Evolutionary conservation across 2,113 vertebrate species (phyloP).

Genomic region (Ancistrus triradiatus): DNA sequence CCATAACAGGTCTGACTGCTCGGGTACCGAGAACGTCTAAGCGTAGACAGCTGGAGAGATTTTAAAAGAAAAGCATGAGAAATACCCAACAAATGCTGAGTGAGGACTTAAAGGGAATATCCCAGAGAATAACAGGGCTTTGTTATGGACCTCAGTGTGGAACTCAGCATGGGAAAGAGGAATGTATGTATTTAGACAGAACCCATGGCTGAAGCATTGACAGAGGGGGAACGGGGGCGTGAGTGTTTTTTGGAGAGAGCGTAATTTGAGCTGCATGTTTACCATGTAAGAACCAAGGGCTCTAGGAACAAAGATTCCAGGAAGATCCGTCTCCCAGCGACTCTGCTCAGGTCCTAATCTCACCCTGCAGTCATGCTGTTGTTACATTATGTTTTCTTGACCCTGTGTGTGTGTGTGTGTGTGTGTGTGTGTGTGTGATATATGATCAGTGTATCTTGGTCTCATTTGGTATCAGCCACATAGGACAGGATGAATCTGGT

Average conservation of each 20-base stretch:
- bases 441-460: conserved; percentile 3
- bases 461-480: background rate
- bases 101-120: background rate
- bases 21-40: background rate
- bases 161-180: conserved; percentile 31
- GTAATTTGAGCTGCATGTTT: conserved; percentile 68
- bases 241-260: conserved; percentile 25
- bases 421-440: background rate
- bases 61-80: conserved; percentile 1
- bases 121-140: background rate
- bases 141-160: conserved; percentile 5
- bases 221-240: conserved; percentile 1
- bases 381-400: background rate
- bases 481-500: background rate
- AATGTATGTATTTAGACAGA: conserved; percentile 46
- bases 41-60: conserved; percentile 3
- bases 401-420: conserved; percentile 7
- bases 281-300: conserved; percentile 51
- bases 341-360: background rate
- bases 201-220: background rate
- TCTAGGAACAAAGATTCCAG: conserved; percentile 57
- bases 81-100: background rate
- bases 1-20: conserved; percentile 29
- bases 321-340: conserved; percentile 22
- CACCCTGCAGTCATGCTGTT: background rate